Conservation (phyloP, 2,797 vertebrate species). For the Peromyscus attwateri region DNA sequence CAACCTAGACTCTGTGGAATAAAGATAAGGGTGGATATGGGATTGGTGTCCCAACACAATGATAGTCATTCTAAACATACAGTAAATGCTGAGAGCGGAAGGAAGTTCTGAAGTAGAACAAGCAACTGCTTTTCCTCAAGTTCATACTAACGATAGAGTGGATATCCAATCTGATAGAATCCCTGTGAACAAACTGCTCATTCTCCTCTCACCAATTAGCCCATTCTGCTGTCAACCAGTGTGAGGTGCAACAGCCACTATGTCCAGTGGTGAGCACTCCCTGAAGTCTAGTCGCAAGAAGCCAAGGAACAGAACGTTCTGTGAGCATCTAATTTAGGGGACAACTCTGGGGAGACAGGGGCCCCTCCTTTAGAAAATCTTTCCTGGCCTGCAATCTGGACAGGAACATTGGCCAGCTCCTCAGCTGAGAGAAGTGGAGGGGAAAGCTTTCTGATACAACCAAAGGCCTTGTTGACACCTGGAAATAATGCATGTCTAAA, state of each 20-base stretch:
- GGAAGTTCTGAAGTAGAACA: conserved; percentile 42
- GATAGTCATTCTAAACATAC: conserved; percentile 53
- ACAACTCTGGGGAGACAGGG: neutral
- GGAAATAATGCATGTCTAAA: neutral
- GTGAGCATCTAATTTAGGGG: neutral
- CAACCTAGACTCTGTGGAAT: conserved; percentile 40
- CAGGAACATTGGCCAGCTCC: neutral
- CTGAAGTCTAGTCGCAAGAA: neutral
- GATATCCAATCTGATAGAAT: conserved; percentile 23
- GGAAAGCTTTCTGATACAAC: neutral
- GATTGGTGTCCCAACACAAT: conserved; percentile 34
- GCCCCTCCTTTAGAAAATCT: neutral
- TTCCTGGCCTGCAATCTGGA: neutral
- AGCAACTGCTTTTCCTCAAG: neutral
- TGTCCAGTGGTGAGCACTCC: neutral
- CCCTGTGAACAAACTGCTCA: neutral
- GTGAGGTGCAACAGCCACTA: neutral
- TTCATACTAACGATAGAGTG: neutral
- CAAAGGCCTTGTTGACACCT: neutral
- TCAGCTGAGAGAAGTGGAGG: neutral
- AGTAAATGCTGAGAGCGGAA: neutral
- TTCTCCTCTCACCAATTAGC: conserved; percentile 20
- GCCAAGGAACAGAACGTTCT: neutral
- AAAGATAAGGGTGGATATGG: conserved; percentile 33
- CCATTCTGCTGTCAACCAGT: neutral